Evolutionary conservation across 92 coral and sea anemone species (phyloP).

Genomic region (Anthopleura xanthogrammica): DNA sequence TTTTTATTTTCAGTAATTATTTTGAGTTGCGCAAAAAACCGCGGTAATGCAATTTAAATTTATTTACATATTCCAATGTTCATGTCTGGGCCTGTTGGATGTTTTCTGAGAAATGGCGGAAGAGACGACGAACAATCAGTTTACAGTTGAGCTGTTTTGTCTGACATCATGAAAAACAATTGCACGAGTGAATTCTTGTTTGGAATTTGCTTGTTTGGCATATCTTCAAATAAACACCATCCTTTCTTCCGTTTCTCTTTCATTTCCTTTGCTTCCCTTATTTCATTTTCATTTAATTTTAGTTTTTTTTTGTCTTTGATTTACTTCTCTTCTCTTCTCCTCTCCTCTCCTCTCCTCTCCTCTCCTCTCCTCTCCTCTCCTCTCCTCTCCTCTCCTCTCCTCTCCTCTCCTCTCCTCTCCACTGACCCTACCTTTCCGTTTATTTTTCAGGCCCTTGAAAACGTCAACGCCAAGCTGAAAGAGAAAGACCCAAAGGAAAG

Average conservation of each 20-base stretch:
- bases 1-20: not conserved
- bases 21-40: not conserved
- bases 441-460: constrained; percentile 52
- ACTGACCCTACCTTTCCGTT: not conserved
- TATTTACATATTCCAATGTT: not conserved
- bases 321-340: not conserved
- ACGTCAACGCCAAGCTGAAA: constrained; percentile 54
- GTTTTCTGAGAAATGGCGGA: not conserved
- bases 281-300: no score
- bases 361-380: no score
- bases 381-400: not conserved
- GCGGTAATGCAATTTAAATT: no score
- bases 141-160: not conserved
- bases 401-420: no score
- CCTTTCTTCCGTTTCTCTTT: not conserved
- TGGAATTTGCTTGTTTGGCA: not conserved
- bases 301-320: no score
- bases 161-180: not conserved
- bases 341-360: not conserved
- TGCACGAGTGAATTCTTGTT: not conserved
- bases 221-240: no score
- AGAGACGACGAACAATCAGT: not conserved
- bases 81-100: not conserved
- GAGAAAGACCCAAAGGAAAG: constrained; percentile 54
- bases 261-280: not conserved